Conservation (phyloP, 2,113 vertebrate species). For the Corythaeola cristata region DNA sequence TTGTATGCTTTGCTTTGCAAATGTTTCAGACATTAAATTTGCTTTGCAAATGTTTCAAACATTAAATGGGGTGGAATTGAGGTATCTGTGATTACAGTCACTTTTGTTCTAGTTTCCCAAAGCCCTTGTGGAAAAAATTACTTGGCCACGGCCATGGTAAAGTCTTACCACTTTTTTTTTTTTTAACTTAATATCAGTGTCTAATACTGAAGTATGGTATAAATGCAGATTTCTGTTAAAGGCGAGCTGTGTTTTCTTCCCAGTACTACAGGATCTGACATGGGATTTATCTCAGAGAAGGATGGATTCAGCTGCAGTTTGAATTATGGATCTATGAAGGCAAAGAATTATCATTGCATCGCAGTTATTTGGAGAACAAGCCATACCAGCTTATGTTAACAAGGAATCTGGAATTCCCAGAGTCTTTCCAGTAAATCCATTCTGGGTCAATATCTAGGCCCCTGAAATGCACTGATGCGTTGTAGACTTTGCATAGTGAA, state of each 20-base stretch:
- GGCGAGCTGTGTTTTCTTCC: background rate
- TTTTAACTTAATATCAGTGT: background rate
- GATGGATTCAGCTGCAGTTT: background rate
- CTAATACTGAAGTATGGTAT: background rate
- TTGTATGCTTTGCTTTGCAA: background rate
- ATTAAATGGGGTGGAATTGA: background rate
- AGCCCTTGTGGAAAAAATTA: background rate
- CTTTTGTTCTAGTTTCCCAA: background rate
- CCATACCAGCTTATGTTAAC: background rate
- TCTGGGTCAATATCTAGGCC: background rate
- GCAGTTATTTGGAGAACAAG: background rate
- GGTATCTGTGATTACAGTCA: background rate
- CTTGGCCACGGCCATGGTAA: background rate
- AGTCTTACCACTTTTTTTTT: background rate
- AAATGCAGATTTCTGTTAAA: background rate
- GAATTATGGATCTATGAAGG: background rate
- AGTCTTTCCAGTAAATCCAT: background rate
- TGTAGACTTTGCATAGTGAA: background rate
- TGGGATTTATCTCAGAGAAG: background rate
- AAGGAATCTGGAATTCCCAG: background rate
- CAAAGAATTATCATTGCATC: background rate
- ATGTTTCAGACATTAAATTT: background rate
- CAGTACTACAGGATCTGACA: background rate
- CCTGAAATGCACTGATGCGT: background rate
- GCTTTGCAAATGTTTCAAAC: background rate